Evolutionary conservation across 35 echinoderm and acorn worm genomes (phyloP).

Genomic region (Apostichopus parvimensis): DNA sequence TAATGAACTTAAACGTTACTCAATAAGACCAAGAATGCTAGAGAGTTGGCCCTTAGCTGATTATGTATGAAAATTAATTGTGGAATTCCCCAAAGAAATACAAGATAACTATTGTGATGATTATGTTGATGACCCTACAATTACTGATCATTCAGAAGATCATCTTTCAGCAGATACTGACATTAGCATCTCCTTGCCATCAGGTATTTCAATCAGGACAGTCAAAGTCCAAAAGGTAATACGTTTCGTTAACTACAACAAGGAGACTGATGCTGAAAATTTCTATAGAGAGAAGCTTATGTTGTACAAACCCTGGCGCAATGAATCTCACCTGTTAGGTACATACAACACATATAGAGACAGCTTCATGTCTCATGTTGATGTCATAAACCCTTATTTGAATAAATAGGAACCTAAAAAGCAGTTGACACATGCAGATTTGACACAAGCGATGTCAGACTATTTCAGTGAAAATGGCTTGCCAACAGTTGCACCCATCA

Average conservation of each 20-base stretch:
- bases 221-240: slow-evolving; percentile 25
- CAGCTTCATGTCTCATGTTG: not conserved
- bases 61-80: slow-evolving; percentile 18
- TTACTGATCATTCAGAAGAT: not conserved
- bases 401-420: not conserved
- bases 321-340: not conserved
- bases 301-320: slow-evolving; percentile 17
- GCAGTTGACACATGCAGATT: not conserved
- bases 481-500: not conserved
- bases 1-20: slow-evolving; percentile 15
- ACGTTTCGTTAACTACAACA: slow-evolving; percentile 34
- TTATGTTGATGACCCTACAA: slow-evolving; percentile 20
- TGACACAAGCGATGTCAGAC: not conserved
- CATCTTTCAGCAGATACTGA: not conserved
- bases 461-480: not conserved
- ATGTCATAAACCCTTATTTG: not conserved
- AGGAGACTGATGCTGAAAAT: slow-evolving; percentile 4
- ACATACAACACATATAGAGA: not conserved
- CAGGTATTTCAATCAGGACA: not conserved
- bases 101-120: not conserved
- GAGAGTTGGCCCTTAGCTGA: slow-evolving; percentile 43
- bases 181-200: slow-evolving; percentile 11
- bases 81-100: slow-evolving; percentile 6
- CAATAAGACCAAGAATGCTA: not conserved
- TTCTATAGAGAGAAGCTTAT: slow-evolving; percentile 25